Evolutionary conservation across 2,888 invertebrate species (phyloP), one percentile per base, ranked within the genome.

Genomic region (Nycteola revayana): DNA sequence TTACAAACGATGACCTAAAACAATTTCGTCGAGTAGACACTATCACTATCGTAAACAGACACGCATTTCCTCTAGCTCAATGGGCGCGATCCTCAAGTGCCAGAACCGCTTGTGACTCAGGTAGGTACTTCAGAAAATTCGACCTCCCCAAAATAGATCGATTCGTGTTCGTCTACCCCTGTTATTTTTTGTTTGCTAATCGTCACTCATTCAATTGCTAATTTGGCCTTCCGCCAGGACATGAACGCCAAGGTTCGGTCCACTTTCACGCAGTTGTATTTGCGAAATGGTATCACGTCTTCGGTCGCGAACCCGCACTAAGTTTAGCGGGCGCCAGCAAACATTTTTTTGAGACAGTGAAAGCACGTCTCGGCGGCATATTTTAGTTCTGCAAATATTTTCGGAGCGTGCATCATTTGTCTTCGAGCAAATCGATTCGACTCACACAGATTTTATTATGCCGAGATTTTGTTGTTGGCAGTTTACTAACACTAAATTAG

Each of bases 141-240:
- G 72, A 79, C 76, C 80, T 80, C 72, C 75, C 78, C 58, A 51
- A 84, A 86, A 88, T 88, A 88, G 83, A 82, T 59, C 57, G 66
- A 65, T 71, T 69, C 69, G 63, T 78, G 78, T 76, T 71, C 75
- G 79, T 78, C 78, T 77, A 78, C 75, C 75, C 72, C 75, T 74
- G 65, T 78, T 75, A 75, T 78, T 74, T 68, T 65, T 70, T 65
- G 62, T 70, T 60, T 65, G 70, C 72, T 64, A 75, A 82, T 81
- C 83, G 79, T 84, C 83, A 82, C 77, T 84, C 86, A 87, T 86
- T 87, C 84, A 86, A 84, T 82, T 75, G 72, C 65, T 63, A 42
- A 50, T 59, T 79, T 88, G 87, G 87, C 83, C 73, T 77, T 66
- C 65, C 68, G 82, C 87, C 88, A 87, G 84, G 73, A 75, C 65